A percentile compares a stretch with the other conserved stretches of the same genome.
These are phyloP conservation scores for Cyphomyrus plagiostoma DNA, from an alignment of 2,113 vertebrate species.

Conservation along the genomic window DNA sequence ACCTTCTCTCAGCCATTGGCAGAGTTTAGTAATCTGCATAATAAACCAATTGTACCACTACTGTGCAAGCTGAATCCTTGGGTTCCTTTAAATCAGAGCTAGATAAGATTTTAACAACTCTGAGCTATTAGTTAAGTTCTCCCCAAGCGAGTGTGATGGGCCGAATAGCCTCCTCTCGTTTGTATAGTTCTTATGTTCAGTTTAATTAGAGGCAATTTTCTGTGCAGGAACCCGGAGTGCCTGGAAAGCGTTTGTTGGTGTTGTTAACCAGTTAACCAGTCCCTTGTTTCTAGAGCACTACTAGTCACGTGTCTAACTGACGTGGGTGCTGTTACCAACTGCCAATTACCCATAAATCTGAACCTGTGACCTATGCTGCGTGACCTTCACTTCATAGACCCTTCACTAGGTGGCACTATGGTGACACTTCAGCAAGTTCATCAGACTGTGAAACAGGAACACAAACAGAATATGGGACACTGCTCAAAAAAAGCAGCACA, in stretches of 20 bases:
- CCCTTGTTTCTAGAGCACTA: neutral
- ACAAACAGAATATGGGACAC: neutral
- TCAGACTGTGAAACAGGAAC: neutral
- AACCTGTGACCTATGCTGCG: neutral
- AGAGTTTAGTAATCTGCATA: neutral
- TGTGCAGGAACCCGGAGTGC: neutral
- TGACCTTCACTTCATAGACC: neutral
- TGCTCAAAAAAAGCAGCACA: neutral
- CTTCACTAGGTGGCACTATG: neutral
- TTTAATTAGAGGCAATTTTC: neutral
- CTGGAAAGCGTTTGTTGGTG: neutral
- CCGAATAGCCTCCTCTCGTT: no score
- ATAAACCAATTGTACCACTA: neutral
- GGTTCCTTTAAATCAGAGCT: no score
- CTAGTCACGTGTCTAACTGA: neutral
- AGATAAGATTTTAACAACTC: no score
- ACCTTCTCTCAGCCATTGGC: neutral
- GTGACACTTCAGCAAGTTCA: neutral
- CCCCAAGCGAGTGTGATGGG: no score
- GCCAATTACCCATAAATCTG: neutral
- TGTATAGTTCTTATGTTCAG: neutral
- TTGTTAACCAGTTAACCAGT: neutral
- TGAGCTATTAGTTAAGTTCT: no score
- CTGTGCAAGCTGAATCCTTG: neutral
- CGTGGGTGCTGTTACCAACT: neutral